Base-by-base conservation (phyloP, 1,140 invertebrate genomes). In the Pseudomyrmex concolor region DNA sequence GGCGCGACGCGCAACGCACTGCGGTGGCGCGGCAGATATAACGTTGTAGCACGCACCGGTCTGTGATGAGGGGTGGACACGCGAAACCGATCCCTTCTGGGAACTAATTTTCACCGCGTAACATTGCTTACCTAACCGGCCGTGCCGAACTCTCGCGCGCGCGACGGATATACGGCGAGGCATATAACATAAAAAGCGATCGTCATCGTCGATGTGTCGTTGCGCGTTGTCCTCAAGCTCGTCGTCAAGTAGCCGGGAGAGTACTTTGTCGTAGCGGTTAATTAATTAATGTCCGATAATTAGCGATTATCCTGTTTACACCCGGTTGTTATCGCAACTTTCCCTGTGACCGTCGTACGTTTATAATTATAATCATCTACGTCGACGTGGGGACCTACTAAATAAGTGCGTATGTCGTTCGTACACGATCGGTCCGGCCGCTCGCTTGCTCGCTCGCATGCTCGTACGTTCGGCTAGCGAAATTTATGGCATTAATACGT, bases 1-100 rank as follows among this genome's bases (percentile, higher is more conserved):
- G 82, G 54, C 57, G 66, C 34, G 34, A 34, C 34, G 55, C 45
- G 66, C 19, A 72, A 54, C 68, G 55, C 51, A 54, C 54, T 55
- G 67, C n/a, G 4, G 17, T 50, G 67, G 13, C 60, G 73, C 68
- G 45, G 78, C 82, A 92, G 88, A 89, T 92, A 92, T 91, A 92
- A 91, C 88, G 70, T 83, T 68, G 77, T 89, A 89, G 84, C 91
- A 92, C 90, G 91, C 90, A 92, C 85, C 86, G 45, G 19, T 17
- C 73, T 76, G 89, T 92, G 90, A 93, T 90, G 92, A 91, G 85
- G 82, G 89, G 89, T 90, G 89, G 90, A 91, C 92, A 93, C 91
- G 92, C 92, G 84, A 93, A 92, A 91, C 89, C 90, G 87, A 92
- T 91, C 90, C 91, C 87, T 90, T 90, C 90, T 83, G 84, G 77